Evolutionary conservation across 2,113 vertebrate species (phyloP).

Genomic region (Prietella phreatophila): DNA sequence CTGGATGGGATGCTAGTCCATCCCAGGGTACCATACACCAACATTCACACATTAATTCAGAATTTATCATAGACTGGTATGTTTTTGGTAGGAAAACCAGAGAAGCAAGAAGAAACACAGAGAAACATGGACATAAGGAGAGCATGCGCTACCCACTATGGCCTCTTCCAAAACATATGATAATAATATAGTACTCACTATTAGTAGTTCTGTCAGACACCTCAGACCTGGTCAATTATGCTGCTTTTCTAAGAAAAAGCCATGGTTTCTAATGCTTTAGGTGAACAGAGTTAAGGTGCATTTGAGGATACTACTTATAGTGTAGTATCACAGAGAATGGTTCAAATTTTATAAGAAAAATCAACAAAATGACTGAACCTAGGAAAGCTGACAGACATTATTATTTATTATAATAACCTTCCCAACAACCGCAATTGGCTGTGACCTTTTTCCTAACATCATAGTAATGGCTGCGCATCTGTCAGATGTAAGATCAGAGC

Average conservation of each 20-base stretch:
- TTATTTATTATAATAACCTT: slow-evolving; percentile 8
- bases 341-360: background rate
- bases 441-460: slow-evolving; percentile 24
- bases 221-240: background rate
- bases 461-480: background rate
- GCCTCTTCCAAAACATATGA: background rate
- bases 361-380: background rate
- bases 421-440: background rate
- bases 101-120: background rate
- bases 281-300: background rate
- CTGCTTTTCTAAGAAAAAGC: background rate
- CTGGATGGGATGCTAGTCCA: background rate
- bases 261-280: background rate
- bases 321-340: background rate
- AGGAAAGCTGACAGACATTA: background rate
- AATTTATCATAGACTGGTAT: background rate
- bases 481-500: slow-evolving; percentile 79
- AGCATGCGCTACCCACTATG: background rate
- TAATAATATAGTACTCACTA: background rate
- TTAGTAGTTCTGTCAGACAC: background rate
- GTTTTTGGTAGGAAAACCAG: background rate
- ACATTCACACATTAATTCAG: background rate
- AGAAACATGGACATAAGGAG: background rate
- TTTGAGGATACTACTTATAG: background rate
- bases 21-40: background rate